These are phyloP conservation scores for Catharus bicknelli DNA, from an alignment of 2,113 vertebrate genomes.

Conservation along the genomic window DNA sequence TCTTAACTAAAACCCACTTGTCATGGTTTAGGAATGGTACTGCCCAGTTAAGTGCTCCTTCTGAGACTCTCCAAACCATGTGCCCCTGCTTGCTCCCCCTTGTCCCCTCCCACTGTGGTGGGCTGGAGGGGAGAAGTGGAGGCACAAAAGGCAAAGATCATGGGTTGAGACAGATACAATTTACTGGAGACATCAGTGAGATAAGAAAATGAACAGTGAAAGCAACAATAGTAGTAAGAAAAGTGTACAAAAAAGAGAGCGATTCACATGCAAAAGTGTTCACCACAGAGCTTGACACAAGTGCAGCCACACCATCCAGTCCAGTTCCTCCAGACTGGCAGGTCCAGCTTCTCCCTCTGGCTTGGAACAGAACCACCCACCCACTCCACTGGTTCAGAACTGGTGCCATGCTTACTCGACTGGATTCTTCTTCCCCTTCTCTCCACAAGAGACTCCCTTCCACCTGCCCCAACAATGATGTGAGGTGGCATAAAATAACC, in stretches of 20 bases:
- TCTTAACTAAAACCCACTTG: not conserved
- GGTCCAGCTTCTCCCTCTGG: not conserved
- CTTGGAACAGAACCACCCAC: not conserved
- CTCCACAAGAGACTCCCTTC: not conserved
- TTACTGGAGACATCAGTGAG: not conserved
- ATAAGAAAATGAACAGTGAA: not conserved
- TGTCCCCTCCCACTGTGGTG: fast-evolving
- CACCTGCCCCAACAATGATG: not conserved
- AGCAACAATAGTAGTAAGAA: not conserved
- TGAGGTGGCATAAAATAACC: not conserved
- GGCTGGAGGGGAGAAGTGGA: not conserved
- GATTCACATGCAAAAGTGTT: fast-evolving
- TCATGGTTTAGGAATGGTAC: not conserved
- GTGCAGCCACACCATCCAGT: fast-evolving
- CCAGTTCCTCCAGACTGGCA: not conserved
- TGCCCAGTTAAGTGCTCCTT: not conserved
- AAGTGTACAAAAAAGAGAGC: not conserved
- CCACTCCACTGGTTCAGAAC: fast-evolving
- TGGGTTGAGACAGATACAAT: not conserved
- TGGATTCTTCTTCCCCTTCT: not conserved
- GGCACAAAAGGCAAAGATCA: not conserved
- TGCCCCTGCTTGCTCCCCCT: fast-evolving
- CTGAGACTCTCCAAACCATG: not conserved
- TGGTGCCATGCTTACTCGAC: fast-evolving
- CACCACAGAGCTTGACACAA: no score